These are phyloP conservation scores for Helarctos malayanus DNA, from an alignment of 2,797 vertebrate species.

Conservation along the genomic window DNA sequence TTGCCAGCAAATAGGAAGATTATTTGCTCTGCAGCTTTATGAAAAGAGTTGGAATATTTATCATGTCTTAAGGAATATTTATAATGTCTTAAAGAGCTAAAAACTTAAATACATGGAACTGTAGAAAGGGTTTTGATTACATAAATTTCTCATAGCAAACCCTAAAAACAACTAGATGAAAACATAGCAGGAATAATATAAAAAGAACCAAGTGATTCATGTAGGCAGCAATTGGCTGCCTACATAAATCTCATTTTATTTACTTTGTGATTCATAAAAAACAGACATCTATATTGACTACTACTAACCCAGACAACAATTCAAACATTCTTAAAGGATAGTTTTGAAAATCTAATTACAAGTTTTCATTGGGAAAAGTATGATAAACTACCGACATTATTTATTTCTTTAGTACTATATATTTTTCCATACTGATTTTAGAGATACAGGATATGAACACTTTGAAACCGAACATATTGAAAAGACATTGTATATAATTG, in stretches of 20 bases:
- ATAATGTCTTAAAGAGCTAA: conserved; percentile 31
- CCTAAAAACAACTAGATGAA: conserved; percentile 39
- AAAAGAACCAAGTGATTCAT: conserved; percentile 31
- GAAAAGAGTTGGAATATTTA: background rate
- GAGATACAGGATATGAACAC: background rate
- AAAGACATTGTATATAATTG: conserved; percentile 27
- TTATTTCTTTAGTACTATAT: background rate
- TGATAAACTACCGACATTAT: background rate
- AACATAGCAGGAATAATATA: background rate
- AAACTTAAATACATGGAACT: background rate
- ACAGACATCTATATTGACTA: background rate
- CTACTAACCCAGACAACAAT: conserved; percentile 5
- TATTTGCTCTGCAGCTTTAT: background rate
- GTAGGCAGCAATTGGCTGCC: background rate
- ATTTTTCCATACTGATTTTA: conserved; percentile 44
- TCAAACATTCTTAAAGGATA: conserved; percentile 19
- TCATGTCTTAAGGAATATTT: conserved; percentile 34
- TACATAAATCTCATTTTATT: conserved; percentile 72
- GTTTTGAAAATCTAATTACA: conserved; percentile 42
- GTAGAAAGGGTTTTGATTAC: background rate
- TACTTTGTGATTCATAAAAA: conserved; percentile 60
- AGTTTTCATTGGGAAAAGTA: background rate
- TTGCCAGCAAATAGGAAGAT: background rate
- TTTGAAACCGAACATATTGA: conserved; percentile 46
- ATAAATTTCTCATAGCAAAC: conserved; percentile 34